phyloP scores from a whole-genome alignment of 2,888 invertebrate genomes.

The Lamellibrachia satsuma region DNA sequence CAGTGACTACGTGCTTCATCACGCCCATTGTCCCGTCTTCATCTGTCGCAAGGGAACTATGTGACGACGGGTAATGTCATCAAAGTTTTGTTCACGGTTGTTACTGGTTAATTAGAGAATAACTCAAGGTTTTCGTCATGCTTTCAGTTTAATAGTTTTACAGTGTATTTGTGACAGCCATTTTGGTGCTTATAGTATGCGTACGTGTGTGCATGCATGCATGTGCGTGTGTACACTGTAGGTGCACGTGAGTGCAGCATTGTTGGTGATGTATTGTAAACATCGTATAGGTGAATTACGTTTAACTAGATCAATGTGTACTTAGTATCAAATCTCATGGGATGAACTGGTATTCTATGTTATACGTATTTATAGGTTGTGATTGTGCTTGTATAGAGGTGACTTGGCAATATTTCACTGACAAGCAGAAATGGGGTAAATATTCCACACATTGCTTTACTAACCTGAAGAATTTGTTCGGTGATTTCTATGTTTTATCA shows the following conservation, averaged over 20 bases:
- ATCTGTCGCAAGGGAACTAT: slow-evolving; percentile 21
- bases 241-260: background rate
- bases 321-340: background rate
- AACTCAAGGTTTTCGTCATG: background rate
- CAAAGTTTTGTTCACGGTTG: background rate
- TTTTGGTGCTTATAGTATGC: background rate
- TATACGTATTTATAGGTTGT: background rate
- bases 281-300: background rate
- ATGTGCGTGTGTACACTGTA: background rate
- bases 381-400: background rate
- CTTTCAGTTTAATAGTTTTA: background rate
- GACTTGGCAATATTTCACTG: background rate
- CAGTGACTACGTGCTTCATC: slow-evolving; percentile 24
- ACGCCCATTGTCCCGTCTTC: slow-evolving; percentile 24
- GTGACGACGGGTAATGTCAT: background rate
- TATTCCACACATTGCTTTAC: background rate
- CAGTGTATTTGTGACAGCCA: background rate
- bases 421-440: background rate
- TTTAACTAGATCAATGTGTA: background rate
- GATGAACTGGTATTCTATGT: background rate
- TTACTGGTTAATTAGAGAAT: background rate
- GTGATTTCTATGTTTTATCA: slow-evolving; percentile 7
- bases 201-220: background rate
- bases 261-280: background rate
- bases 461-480: background rate